Conservation (phyloP, 2,113 vertebrate genomes). For the Equus przewalskii region DNA sequence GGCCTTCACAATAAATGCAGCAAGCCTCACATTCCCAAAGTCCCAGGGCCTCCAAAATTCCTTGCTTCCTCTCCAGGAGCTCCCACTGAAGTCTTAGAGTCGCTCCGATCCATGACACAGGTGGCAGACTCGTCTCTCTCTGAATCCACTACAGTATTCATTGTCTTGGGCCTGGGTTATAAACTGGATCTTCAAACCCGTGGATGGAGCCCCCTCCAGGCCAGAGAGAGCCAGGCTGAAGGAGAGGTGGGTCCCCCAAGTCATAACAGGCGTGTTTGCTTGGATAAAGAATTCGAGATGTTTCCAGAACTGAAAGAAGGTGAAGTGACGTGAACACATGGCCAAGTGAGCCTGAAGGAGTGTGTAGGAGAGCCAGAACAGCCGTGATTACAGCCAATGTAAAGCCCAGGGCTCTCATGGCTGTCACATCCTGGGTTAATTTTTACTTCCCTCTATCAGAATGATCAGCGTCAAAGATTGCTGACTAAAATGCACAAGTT, state of each 20-base stretch:
- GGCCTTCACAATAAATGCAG: background rate
- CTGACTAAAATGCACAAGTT: background rate
- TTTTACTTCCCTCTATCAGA: too few species aligned
- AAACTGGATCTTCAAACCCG: too few species aligned
- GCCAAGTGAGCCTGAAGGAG: background rate
- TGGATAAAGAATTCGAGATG: background rate
- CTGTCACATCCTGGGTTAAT: too few species aligned
- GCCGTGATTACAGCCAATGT: accelerated
- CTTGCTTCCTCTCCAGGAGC: too few species aligned
- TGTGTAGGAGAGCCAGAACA: too few species aligned
- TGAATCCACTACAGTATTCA: background rate
- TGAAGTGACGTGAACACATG: too few species aligned
- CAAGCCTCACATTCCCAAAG: background rate
- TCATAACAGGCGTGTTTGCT: background rate
- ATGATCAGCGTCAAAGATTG: background rate
- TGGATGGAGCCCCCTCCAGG: background rate
- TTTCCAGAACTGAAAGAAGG: background rate
- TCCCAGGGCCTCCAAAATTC: background rate
- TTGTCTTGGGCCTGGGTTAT: background rate
- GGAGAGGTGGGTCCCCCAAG: too few species aligned
- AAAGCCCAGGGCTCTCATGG: background rate
- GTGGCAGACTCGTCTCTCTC: background rate
- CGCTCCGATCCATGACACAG: accelerated
- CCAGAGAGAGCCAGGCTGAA: background rate
- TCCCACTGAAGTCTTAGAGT: background rate